Evolutionary conservation across 2,888 invertebrate species (phyloP), one percentile per base, ranked within the genome.

Genomic region (Phalera bucephala): DNA sequence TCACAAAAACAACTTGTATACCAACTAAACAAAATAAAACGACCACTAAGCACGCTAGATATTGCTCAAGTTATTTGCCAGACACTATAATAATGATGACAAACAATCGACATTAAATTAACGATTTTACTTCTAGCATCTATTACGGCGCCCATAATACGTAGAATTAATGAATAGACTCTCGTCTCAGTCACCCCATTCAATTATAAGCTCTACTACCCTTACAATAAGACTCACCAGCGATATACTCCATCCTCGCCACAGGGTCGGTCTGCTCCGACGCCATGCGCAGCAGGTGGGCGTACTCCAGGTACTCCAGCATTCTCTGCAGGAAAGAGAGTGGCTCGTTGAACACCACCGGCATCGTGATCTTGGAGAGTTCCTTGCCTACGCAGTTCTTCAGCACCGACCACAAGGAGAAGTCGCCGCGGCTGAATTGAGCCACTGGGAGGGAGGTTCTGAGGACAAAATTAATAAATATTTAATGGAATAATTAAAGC

Each of bases 341-440:
- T 6, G 98, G 98, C 83, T 99, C 98, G 88, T 98, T 99, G 91
- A 98, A 97, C 54, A 96, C 95, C 52, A 98, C 97, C 45, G 98
- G 98, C 97, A 98, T 97, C 21, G 97, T 96, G 82, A 98, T 97
- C 91, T 97, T 97, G 74, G 97, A 97, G 57, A 98, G 91, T 85
- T 98, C 98, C 90, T 96, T 96, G 68, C 96, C 95, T 58, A 97
- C 96, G 81, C 96, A 96, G 86, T 96, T 95, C 90, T 96, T 97
- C 66, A 97, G 91, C 55, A 97, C 95, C 47, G 95, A 95, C 97
- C 97, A 97, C 61, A 97, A 93, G 74, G 95, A 95, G 86, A 95
- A 95, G 80, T 96, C 95, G 83, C 94, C 94, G 64, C 93, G 92
- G 71, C 92, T 91, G 77, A 93, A 93, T 91, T 94, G 94, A 64